phyloP scores from a whole-genome alignment of 1,140 invertebrate genomes.

The Dendroctonus valens region DNA sequence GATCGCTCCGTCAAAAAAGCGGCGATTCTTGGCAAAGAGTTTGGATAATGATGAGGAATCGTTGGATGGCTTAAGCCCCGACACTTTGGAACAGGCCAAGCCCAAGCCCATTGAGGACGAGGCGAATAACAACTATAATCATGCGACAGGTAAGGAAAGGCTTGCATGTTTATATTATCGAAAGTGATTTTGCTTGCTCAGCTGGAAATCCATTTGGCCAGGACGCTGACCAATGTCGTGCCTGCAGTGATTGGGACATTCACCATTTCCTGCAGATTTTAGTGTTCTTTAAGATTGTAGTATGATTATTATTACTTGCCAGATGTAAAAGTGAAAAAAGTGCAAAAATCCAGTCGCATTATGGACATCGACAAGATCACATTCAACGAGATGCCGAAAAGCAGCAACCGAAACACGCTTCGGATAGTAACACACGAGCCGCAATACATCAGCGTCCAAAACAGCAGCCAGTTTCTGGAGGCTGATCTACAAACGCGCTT shows the following conservation, averaged over 20 bases:
- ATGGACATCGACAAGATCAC: too few species aligned
- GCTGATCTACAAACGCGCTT: conserved; percentile 5
- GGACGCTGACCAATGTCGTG: too few species aligned
- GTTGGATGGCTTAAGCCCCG: neutral
- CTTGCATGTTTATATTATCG: neutral
- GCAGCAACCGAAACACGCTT: too few species aligned
- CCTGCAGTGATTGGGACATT: too few species aligned
- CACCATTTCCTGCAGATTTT: too few species aligned
- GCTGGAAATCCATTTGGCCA: neutral
- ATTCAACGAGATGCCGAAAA: too few species aligned
- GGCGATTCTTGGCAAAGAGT: neutral
- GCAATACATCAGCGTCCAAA: conserved; percentile 19
- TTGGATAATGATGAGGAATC: conserved; percentile 1
- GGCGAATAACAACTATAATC: conserved; percentile 16
- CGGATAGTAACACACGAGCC: neutral
- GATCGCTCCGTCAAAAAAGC: conserved; percentile 16
- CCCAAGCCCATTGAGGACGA: neutral
- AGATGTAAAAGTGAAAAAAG: too few species aligned
- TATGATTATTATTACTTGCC: too few species aligned
- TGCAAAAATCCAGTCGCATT: too few species aligned
- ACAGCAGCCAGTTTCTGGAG: conserved; percentile 19
- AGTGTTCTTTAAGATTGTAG: too few species aligned
- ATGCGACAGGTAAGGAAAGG: neutral
- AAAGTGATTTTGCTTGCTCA: neutral
- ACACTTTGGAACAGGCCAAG: neutral